Evolutionary conservation across 2,113 vertebrate species (phyloP).

Genomic region (Brachirus orientalis): DNA sequence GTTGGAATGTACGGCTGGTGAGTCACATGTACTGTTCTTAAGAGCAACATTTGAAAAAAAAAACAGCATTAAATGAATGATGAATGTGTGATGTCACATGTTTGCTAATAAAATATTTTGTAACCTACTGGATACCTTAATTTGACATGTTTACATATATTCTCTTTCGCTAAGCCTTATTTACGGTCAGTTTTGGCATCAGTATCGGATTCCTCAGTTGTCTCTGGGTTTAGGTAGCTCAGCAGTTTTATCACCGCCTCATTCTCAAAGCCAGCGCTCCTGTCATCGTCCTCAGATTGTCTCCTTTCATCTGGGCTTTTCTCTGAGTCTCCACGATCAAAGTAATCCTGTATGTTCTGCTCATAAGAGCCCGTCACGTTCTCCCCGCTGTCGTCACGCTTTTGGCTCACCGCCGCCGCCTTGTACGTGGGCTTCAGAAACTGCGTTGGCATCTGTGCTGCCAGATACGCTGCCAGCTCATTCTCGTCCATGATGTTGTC

Average conservation of each 20-base stretch:
- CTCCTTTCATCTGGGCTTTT: conserved; percentile 78
- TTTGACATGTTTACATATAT: conserved; percentile 59
- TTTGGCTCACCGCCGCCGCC: conserved; percentile 71
- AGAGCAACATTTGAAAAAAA: conserved; percentile 29
- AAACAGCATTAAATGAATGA: conserved; percentile 55
- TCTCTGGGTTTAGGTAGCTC: conserved; percentile 89
- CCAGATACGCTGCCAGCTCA: conserved; percentile 87
- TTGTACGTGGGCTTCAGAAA: conserved; percentile 79
- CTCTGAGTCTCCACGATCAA: conserved; percentile 79
- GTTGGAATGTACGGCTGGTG: conserved; percentile 53
- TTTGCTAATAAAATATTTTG: conserved; percentile 61
- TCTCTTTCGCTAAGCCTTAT: conserved; percentile 6
- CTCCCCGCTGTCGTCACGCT: conserved; percentile 73
- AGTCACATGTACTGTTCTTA: conserved; percentile 50
- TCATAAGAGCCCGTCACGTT: conserved; percentile 78
- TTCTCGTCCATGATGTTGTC: conserved; percentile 85
- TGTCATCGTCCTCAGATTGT: conserved; percentile 67
- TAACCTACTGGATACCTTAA: conserved; percentile 70
- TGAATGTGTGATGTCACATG: conserved; percentile 35
- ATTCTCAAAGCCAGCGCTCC: conserved; percentile 82
- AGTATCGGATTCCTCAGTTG: conserved; percentile 81
- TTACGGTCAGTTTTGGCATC: conserved; percentile 81
- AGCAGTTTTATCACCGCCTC: conserved; percentile 88
- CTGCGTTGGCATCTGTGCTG: conserved; percentile 84
- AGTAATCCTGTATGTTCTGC: conserved; percentile 84